Conservation (phyloP, 2,888 invertebrate species). For the Nemotelus pantherinus region DNA sequence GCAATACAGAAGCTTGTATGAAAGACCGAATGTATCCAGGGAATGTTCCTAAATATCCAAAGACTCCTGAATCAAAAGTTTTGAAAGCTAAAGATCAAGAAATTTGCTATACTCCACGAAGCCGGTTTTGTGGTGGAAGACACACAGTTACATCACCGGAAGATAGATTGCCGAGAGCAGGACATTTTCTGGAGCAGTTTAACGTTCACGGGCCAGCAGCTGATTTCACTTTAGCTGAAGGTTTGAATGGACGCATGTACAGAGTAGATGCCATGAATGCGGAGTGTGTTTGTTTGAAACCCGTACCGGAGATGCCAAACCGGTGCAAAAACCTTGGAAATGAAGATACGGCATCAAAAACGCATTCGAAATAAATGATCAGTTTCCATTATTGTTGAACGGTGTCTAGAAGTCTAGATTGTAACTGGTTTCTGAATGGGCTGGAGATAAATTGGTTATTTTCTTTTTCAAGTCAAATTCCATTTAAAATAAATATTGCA, state of each 20-base stretch:
- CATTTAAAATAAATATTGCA: too few relatives aligned
- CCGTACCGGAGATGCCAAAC: slow-evolving; percentile 7
- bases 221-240: slow-evolving; percentile 43
- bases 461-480: too few relatives aligned
- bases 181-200: slow-evolving; percentile 57
- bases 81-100: slow-evolving; percentile 50
- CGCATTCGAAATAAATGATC: too few relatives aligned
- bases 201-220: slow-evolving; percentile 45
- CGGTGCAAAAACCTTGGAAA: neutral
- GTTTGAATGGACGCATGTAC: slow-evolving; percentile 47
- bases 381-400: too few relatives aligned
- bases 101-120: neutral
- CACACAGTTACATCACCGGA: slow-evolving; percentile 52
- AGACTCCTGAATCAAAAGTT: slow-evolving; percentile 46
- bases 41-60: slow-evolving; percentile 17
- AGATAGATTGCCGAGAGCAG: slow-evolving; percentile 55
- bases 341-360: neutral
- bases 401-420: too few relatives aligned
- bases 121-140: slow-evolving; percentile 52
- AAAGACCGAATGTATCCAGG: slow-evolving; percentile 36
- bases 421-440: too few relatives aligned
- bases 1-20: slow-evolving; percentile 57
- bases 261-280: slow-evolving; percentile 11
- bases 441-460: too few relatives aligned
- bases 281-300: slow-evolving; percentile 15